Base-by-base conservation (phyloP, 2,797 vertebrate genomes). In the Nyctibius grandis region DNA sequence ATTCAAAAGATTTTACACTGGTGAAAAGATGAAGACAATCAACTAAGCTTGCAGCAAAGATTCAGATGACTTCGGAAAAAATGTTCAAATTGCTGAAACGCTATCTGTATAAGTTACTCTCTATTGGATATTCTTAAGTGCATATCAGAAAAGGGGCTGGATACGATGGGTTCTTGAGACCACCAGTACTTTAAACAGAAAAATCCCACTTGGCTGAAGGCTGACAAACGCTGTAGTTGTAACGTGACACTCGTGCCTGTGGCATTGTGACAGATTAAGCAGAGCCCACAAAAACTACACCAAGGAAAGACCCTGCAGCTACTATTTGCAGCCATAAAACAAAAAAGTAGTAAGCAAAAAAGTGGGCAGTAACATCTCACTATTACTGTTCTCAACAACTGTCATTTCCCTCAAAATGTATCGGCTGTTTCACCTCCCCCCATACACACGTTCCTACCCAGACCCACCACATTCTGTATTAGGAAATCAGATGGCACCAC, bases 21-120 rank as follows among this genome's bases (percentile, higher is more conserved):
- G 33, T 34, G 22, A 70, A 75, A 75, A 88, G 67, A 48, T 53
- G 26, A 72, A 65, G 9, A 57, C 31, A 57, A 63, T 56, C 29
- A 77, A 38, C 23, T 57, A 47, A 69, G 25, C 17, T 59, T 64
- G 38, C 8, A 64, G 38, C 8, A 83, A 57, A 61, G 38, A 42
- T 36, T 45, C n/a, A 88, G 9, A 45, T 11, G 16, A 79, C 14
- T 23, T 48, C 29, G 9, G 15, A 45, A 47, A 56, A 63, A 51
- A 23, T 7, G 4, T 36, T 88, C 10, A 44, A 53, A 73, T 21
- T 42, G 40, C 11, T 34, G 21, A 60, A 73, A 76, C 9, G 3
- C 3, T 34, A 50, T 25, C 11, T n/a, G 16, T 12, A 0, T 2
- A 78, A 17, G 5, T 31, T 68, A 44, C 0, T 3, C 16, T 42